Percentiles rank a stretch among this genome's conserved stretches.
phyloP scores from a whole-genome alignment of 2,888 invertebrate species.

The Synergus itoensis region DNA sequence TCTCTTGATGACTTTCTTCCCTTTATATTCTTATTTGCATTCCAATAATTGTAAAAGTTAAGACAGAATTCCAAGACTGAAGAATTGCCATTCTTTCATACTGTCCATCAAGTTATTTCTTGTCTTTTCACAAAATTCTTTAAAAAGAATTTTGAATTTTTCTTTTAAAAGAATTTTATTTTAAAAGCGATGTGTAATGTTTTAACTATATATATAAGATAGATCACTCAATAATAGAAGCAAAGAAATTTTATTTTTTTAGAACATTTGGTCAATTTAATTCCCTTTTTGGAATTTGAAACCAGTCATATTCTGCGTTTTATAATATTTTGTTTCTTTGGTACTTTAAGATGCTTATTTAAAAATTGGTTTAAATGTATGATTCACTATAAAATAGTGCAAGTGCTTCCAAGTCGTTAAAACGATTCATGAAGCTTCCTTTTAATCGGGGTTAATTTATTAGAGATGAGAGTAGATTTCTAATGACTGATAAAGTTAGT shows the following conservation, averaged over 20 bases:
- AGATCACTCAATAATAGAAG: neutral
- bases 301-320: neutral
- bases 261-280: neutral
- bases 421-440: neutral
- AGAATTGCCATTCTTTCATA: neutral
- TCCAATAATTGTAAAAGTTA: neutral
- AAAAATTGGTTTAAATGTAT: neutral
- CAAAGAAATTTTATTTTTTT: neutral
- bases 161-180: no score
- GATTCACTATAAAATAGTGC: neutral
- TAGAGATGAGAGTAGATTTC: neutral
- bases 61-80: conserved; percentile 28
- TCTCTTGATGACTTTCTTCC: neutral
- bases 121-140: neutral
- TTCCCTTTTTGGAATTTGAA: neutral
- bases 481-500: neutral
- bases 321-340: neutral
- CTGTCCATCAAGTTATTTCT: neutral
- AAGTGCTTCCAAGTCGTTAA: conserved; percentile 22
- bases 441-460: neutral
- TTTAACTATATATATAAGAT: neutral
- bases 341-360: conserved; percentile 3
- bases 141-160: no score
- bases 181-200: neutral
- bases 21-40: conserved; percentile 2